Conservation (phyloP, 2,797 vertebrate genomes). For the Hylomyscus alleni region DNA sequence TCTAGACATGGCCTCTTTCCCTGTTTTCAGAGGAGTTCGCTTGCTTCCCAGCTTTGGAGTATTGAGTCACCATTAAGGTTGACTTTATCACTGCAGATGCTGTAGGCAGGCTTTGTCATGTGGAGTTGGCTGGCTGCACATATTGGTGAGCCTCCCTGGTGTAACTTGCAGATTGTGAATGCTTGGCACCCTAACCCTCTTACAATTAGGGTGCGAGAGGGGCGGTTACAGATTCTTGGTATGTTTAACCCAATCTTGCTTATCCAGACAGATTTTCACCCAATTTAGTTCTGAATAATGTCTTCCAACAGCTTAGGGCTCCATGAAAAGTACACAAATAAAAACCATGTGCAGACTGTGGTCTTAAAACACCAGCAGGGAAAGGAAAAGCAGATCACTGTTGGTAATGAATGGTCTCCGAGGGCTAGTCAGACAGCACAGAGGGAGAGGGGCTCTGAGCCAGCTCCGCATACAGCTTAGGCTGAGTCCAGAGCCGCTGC, state of each 20-base stretch:
- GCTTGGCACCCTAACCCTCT: slow-evolving; percentile 25
- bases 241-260: slow-evolving; percentile 71
- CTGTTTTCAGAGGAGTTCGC: background rate
- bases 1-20: background rate
- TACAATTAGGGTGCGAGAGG: slow-evolving; percentile 18
- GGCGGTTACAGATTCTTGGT: slow-evolving; percentile 40
- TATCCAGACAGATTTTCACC: slow-evolving; percentile 63
- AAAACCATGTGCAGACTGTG: slow-evolving; percentile 56
- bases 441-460: background rate
- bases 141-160: background rate
- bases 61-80: background rate
- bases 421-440: background rate
- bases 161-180: slow-evolving; percentile 66
- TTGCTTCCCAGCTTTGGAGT: background rate
- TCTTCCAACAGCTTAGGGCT: slow-evolving; percentile 69
- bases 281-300: slow-evolving; percentile 73
- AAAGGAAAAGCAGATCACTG: background rate
- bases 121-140: background rate
- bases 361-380: background rate
- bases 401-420: background rate
- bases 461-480: background rate
- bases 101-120: background rate
- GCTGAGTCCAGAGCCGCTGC: background rate
- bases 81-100: background rate
- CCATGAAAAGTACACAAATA: slow-evolving; percentile 72